Base-by-base conservation (phyloP, 2,797 vertebrate genomes). In the Sebastolobus altivelis region DNA sequence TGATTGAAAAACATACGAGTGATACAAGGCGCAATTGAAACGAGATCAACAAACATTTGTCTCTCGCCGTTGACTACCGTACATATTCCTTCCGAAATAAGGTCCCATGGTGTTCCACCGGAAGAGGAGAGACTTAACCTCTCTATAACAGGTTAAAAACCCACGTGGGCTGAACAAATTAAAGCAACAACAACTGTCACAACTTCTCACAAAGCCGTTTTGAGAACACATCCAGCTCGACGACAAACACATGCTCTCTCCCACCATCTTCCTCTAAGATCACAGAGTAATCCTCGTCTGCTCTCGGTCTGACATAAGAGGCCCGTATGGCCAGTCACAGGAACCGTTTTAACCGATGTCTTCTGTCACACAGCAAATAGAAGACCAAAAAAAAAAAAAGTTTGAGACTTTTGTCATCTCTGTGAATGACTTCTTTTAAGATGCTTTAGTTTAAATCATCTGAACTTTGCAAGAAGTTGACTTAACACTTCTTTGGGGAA, bases 181-280 rank as follows among this genome's bases (percentile, higher is more conserved):
- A 77, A 83, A 88, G 82, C 68, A 69, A 78, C 68, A 69, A 78
- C 16, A 73, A 69, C 73, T 56, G n/a, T 62, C 72, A 37, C 12
- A 66, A 46, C 66, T 35, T 77, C 59, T 76, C 59, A 77, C 52
- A 60, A 46, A 59, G 54, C 72, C 49, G 35, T 65, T 61, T 77
- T 65, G 56, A 81, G 58, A 73, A 73, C 38, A 73, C 9, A 29
- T 69, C 75, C 65, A 40, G 72, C 60, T 76, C 63, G 16, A 67
- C 58, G 40, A 82, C 70, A 81, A 65, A 84, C 35, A 33, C 40
- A 46, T 62, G 49, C 49, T 69, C 72, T 62, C 72, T 60, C 56
- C 54, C 54, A 59, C 65, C 62, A 20, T 74, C 65, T 59, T 84
- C 68, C 81, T 77, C 75, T 65, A 16, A 70, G 72, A 73, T 79